Percentiles rank a stretch among this genome's conserved stretches.
phyloP scores from a whole-genome alignment of 2,888 invertebrate genomes.

The Euzetes globulus region DNA sequence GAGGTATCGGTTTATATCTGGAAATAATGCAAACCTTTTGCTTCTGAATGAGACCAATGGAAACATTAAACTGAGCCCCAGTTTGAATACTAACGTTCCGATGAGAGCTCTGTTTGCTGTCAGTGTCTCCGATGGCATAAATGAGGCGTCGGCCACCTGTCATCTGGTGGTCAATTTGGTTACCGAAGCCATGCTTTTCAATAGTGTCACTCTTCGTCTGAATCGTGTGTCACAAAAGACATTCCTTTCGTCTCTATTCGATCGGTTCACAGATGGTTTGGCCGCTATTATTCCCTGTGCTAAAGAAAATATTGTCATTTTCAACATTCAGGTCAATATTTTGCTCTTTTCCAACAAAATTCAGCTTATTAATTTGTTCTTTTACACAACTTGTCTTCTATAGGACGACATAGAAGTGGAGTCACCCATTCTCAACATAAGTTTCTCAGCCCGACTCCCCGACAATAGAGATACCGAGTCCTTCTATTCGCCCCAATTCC shows the following conservation, averaged over 20 bases:
- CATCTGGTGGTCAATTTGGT: conserved; percentile 79
- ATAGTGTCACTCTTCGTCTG: conserved; percentile 84
- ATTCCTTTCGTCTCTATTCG: conserved; percentile 71
- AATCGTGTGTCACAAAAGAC: conserved; percentile 88
- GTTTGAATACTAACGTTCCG: conserved; percentile 89
- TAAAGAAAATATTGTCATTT: conserved; percentile 81
- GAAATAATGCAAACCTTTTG: conserved; percentile 85
- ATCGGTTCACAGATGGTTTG: conserved; percentile 79
- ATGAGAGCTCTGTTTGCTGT: conserved; percentile 88
- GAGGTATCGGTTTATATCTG: conserved; percentile 72
- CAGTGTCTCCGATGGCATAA: conserved; percentile 84
- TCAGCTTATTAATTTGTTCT: not conserved
- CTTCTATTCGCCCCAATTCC: conserved; percentile 77
- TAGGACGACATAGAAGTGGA: conserved; percentile 34
- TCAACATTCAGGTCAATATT: conserved; percentile 65
- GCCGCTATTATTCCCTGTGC: conserved; percentile 87
- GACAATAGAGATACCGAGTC: conserved; percentile 60
- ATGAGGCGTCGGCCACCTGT: conserved; percentile 88
- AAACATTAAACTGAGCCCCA: conserved; percentile 76
- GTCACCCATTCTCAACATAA: conserved; percentile 75
- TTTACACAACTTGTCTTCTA: not conserved
- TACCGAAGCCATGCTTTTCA: conserved; percentile 86
- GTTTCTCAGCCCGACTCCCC: conserved; percentile 77
- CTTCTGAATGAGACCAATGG: conserved; percentile 74
- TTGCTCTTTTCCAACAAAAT: not conserved